Conservation (phyloP, 2,113 vertebrate species). For the Saimiri boliviensis region DNA sequence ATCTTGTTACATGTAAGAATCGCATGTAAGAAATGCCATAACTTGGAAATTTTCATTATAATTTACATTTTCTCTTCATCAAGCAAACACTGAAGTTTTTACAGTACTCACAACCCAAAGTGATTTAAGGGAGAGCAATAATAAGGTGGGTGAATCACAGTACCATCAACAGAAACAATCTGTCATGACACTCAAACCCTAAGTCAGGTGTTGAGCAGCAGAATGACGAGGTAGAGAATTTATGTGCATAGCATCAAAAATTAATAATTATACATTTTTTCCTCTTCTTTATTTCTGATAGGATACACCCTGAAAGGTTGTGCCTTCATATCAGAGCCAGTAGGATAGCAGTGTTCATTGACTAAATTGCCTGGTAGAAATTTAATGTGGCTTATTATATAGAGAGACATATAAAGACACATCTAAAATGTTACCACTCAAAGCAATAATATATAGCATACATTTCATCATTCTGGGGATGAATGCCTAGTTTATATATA, state of each 20-base stretch:
- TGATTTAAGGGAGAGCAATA: not conserved
- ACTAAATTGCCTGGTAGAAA: not conserved
- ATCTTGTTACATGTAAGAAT: not conserved
- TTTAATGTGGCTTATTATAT: not conserved
- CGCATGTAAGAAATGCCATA: not conserved
- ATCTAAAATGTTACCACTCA: not conserved
- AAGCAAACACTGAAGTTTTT: not conserved
- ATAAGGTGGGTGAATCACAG: not conserved
- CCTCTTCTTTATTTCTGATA: not conserved
- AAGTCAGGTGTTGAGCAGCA: fast-evolving
- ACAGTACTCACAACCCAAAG: not conserved
- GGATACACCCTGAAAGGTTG: not conserved
- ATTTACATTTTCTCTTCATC: not conserved
- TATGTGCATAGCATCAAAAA: not conserved
- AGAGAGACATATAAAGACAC: not conserved
- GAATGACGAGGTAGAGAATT: not conserved
- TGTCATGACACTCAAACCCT: not conserved
- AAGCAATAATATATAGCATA: not conserved
- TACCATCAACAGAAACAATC: not conserved
- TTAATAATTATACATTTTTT: not conserved
- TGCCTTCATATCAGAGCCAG: not conserved
- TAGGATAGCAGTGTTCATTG: not conserved
- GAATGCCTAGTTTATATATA: not conserved
- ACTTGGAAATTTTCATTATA: not conserved
- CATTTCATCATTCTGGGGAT: not conserved